Evolutionary conservation across 2,797 vertebrate species (phyloP), one percentile per base, ranked within the genome.

Genomic region (Cirrhinus mrigala): DNA sequence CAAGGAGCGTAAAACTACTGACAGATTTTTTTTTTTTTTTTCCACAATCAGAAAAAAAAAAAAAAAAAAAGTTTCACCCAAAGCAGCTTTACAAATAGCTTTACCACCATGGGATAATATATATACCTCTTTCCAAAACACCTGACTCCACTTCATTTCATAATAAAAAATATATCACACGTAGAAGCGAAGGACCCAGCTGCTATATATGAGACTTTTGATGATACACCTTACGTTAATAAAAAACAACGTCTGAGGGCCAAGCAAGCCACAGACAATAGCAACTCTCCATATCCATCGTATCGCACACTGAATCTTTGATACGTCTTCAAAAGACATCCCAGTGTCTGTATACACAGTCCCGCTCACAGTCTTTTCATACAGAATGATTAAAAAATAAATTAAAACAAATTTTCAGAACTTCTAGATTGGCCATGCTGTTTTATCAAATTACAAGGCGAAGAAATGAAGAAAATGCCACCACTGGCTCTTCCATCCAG

Each of bases 121-220:
- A 79, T 48, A 73, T 73, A 80, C 10, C 58, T 87, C 50, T 89
- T 77, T 87, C 82, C 70, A 77, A 83, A 76, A 87, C 76, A 77
- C 84, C 82, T 7, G 24, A 84, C 71, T 88, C 79, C 15, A 58
- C 69, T 80, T 82, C 10, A 64, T 83, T 85, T 87, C 66, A 87
- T 86, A 79, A 84, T 84, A 85, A 88, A 90, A 83, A 70, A 88
- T 85, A 82, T 78, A 75, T 66, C 54, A 80, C 78, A 81, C 54
- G 37, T 82, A 84, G 50, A 85, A 70, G 83, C 52, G 22, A 84
- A 66, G 37, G 62, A 78, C 27, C 62, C 62, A 50, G 48, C 73
- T 77, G 82, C 50, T 77, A 56, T 77, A 64, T 68, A 77, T 27
- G 74, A 56, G 82, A 68, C 33, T 84, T 73, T 74, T 48, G 68